Base-by-base conservation (phyloP, 2,888 invertebrate genomes). In the Epinotia ramella region DNA sequence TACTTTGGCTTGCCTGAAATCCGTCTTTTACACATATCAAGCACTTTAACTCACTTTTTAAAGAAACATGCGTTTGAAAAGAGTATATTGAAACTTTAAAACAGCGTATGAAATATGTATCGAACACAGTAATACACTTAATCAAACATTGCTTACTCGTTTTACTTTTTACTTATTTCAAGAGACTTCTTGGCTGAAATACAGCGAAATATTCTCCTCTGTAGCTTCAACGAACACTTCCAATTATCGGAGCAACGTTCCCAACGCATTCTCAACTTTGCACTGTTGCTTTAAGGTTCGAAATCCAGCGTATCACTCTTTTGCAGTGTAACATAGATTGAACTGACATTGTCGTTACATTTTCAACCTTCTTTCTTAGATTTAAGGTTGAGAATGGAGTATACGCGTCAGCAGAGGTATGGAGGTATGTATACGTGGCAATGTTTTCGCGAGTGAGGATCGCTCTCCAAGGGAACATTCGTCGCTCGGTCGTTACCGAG, bases 391-490 rank as follows among this genome's bases (percentile, higher is more conserved):
- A 5, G n/a, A 62, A 49, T 70, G n/a, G 53, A n/a, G n/a, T 28
- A 53, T 28, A 49, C 13, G 53, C 13, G 11, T 49, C 12, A 44
- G 44, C n/a, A 40, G 28, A n/a, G 33, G 53, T 53, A 13, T 33
- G 33, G 60, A 33, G 49, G 63, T 62, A 71, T 49, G 33, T 65
- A 59, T 59, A 64, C 40, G 68, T 73, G 63, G 72, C 76, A 76
- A 65, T 71, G 60, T 72, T 72, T 76, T 63, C 71, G 66, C 72
- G 67, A 68, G 69, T 28, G 73, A 49, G 11, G 79, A 78, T 84
- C 81, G 82, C 84, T 84, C 89, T 87, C 88, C 44, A 44, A 88
- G 86, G 87, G 71, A 84, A 83, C 87, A 86, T 88, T 84, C 83
- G 84, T 83, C 84, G 83, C 82, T 84, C 82, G 86, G 86, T 86